Percentiles rank a stretch among this genome's conserved stretches.
These are phyloP conservation scores for Agrilus planipennis DNA, from an alignment of 1,140 invertebrate species.

Conservation along the genomic window DNA sequence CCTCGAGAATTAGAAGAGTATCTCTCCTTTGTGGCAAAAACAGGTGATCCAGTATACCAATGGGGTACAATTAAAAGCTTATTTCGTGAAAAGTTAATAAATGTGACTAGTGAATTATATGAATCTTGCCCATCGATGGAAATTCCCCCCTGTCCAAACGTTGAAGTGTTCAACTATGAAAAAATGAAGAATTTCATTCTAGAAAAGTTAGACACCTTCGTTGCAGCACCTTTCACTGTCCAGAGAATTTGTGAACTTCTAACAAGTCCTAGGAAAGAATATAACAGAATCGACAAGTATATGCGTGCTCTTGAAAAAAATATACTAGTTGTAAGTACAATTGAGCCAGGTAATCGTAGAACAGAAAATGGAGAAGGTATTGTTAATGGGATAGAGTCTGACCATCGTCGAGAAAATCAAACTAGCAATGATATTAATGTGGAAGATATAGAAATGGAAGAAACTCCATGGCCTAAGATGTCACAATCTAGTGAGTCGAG, in stretches of 20 bases:
- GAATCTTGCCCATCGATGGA: slow-evolving; percentile 57
- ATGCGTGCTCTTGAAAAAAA: slow-evolving; percentile 92
- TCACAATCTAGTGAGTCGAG: slow-evolving; percentile 3
- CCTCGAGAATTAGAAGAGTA: slow-evolving; percentile 86
- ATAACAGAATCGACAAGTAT: slow-evolving; percentile 91
- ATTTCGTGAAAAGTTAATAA: slow-evolving; percentile 75
- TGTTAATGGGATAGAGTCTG: slow-evolving; percentile 39
- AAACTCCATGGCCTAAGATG: slow-evolving; percentile 37
- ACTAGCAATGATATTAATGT: slow-evolving; percentile 53
- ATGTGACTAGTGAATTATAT: slow-evolving; percentile 78
- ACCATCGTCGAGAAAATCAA: slow-evolving; percentile 41
- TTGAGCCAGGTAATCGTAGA: slow-evolving; percentile 62
- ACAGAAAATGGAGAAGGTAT: slow-evolving; percentile 53
- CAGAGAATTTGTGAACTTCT: slow-evolving; percentile 91
- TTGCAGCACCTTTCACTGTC: slow-evolving; percentile 89
- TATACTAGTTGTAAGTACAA: slow-evolving; percentile 88
- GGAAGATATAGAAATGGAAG: slow-evolving; percentile 59
- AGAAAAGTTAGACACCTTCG: slow-evolving; percentile 70
- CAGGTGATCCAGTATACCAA: slow-evolving; percentile 87
- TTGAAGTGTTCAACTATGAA: slow-evolving; percentile 84
- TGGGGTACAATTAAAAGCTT: slow-evolving; percentile 81
- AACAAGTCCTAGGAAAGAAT: slow-evolving; percentile 82
- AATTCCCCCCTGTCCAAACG: slow-evolving; percentile 73
- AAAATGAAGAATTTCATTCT: slow-evolving; percentile 75
- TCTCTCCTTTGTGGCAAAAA: slow-evolving; percentile 79